phyloP scores from a whole-genome alignment of 2,113 vertebrate genomes.

The Syngnathoides biaculeatus region DNA sequence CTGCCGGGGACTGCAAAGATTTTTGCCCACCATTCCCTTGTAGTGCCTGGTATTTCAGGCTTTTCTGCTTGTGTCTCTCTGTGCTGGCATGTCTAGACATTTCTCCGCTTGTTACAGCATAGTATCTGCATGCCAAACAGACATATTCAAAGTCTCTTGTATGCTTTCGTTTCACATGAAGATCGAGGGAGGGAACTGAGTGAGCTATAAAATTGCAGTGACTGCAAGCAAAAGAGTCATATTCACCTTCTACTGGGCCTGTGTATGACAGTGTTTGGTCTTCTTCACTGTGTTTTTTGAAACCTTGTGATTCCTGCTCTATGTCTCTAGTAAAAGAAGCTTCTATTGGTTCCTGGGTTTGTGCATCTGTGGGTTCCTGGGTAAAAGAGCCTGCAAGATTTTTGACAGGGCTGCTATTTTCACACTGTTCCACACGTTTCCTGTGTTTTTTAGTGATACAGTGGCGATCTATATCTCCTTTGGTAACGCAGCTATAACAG shows the following conservation, averaged over 20 bases:
- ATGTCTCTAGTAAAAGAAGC: neutral
- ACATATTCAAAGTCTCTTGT: slow-evolving; percentile 90
- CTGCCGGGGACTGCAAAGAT: neutral
- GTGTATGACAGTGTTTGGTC: slow-evolving; percentile 39
- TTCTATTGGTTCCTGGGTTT: slow-evolving; percentile 25
- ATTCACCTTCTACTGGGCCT: slow-evolving; percentile 51
- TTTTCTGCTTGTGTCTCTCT: slow-evolving; percentile 89
- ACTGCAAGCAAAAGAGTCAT: slow-evolving; percentile 65
- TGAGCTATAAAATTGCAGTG: slow-evolving; percentile 86
- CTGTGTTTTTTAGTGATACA: slow-evolving; percentile 94
- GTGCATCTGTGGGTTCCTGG: slow-evolving; percentile 20
- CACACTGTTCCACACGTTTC: slow-evolving; percentile 77
- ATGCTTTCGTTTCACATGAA: slow-evolving; percentile 90
- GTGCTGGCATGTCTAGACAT: slow-evolving; percentile 90
- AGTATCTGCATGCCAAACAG: slow-evolving; percentile 93
- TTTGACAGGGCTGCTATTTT: slow-evolving; percentile 49
- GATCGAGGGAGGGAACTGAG: slow-evolving; percentile 82
- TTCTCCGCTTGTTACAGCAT: slow-evolving; percentile 86
- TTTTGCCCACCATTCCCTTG: slow-evolving; percentile 22
- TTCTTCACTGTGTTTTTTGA: slow-evolving; percentile 33
- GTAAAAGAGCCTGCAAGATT: slow-evolving; percentile 1
- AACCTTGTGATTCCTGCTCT: slow-evolving; percentile 40
- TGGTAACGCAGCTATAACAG: slow-evolving; percentile 95
- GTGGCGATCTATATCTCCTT: slow-evolving; percentile 98
- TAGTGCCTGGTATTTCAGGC: slow-evolving; percentile 71